phyloP scores from a whole-genome alignment of 2,797 vertebrate species.

The Agapornis canus region DNA sequence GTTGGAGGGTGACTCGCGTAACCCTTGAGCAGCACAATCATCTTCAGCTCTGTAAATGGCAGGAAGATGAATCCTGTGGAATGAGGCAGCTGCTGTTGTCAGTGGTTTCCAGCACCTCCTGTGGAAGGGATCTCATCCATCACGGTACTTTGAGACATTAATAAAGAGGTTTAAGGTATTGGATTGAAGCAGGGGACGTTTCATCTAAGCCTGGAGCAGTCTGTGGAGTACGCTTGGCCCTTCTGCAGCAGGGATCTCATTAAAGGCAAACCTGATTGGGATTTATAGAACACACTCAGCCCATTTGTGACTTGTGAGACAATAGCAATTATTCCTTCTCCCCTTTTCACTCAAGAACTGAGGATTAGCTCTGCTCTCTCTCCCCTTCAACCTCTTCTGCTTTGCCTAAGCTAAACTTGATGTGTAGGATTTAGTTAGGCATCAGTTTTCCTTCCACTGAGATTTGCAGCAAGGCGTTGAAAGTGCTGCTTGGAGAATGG shows the following conservation, averaged over 20 bases:
- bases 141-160: neutral
- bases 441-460: accelerated
- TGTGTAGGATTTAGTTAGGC: neutral
- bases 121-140: neutral
- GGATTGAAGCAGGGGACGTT: neutral
- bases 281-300: neutral
- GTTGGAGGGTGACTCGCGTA: accelerated
- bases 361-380: neutral
- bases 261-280: neutral
- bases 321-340: neutral
- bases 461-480: neutral
- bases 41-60: neutral
- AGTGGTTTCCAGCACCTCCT: neutral
- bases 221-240: neutral
- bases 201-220: neutral
- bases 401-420: neutral
- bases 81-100: neutral
- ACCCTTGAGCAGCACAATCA: neutral
- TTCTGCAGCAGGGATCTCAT: neutral
- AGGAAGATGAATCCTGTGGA: neutral
- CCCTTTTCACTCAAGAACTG: neutral
- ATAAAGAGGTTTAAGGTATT: neutral
- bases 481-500: neutral
- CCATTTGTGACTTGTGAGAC: neutral
- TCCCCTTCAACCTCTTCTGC: neutral